Evolutionary conservation across 2,888 invertebrate genomes (phyloP), one percentile per base, ranked within the genome.

Genomic region (Diabrotica balteata): DNA sequence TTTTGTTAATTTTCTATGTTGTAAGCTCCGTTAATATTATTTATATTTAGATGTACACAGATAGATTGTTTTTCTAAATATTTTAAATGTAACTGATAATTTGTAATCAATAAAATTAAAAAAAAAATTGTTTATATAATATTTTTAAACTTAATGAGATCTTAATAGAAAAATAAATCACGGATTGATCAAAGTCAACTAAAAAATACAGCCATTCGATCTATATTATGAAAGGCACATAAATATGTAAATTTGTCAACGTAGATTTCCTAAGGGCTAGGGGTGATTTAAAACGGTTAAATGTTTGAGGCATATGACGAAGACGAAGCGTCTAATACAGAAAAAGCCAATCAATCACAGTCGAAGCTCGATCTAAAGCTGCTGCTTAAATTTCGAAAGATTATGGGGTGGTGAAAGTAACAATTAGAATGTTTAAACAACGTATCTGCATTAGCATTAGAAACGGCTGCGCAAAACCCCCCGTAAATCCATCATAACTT

Each of bases 401-500:
- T 72, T 69, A 65, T 68, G 68, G 75, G 73, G 73, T 73, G 76
- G 66, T 70, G 73, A 79, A 80, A 79, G 79, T 79, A 79, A 83
- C 82, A 83, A 83, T 83, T 82, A 81, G 79, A 77, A 79, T 82
- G 81, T 82, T 83, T 83, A 83, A 83, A 82, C 82, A 83, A 82
- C 81, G 79, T 75, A 76, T 70, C 72, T 68, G 77, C 81, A 81
- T 82, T 82, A 81, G 81, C 81, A 81, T 80, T 75, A 50, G 62
- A 63, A 66, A 66, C 66, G 63, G 69, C 51, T 50, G 51, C 45
- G 58, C 59, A 43, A 68, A 53, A 10, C 49, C 61, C 45, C 45
- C 32, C 11, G 45, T 52, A 78, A 79, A 82, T 82, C 81, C 79
- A 82, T 82, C 82, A 82, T 79, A 78, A 80, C 80, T 80, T 82